Conservation (phyloP, 1,140 invertebrate genomes). For the Ooceraea biroi region DNA sequence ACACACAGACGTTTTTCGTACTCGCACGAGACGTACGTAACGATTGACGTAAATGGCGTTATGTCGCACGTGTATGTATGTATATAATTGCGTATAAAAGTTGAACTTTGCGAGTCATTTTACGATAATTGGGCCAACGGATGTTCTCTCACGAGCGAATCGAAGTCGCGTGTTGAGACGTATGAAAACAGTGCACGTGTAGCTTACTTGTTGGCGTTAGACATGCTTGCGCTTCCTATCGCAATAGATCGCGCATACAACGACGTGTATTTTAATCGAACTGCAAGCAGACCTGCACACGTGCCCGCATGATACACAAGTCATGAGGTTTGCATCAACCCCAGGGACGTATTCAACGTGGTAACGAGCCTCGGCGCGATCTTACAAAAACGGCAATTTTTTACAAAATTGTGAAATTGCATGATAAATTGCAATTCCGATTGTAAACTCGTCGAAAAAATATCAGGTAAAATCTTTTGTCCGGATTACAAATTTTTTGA, state of each 20-base stretch:
- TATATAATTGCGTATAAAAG: not conserved
- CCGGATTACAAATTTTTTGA: too few species aligned
- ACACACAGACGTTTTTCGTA: too few species aligned
- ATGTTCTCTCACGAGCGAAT: not conserved
- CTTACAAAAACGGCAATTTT: not conserved
- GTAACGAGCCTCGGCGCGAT: not conserved
- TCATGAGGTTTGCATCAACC: not conserved
- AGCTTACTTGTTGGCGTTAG: not conserved
- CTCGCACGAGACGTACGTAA: too few species aligned
- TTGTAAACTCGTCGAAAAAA: too few species aligned
- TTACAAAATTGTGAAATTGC: not conserved
- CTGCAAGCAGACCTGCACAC: not conserved
- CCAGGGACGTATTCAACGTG: not conserved
- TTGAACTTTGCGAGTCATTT: conserved; percentile 28
- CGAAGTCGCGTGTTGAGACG: conserved; percentile 12
- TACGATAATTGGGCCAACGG: conserved; percentile 25
- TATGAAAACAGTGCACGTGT: conserved; percentile 38
- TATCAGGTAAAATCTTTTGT: too few species aligned
- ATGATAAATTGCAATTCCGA: not conserved
- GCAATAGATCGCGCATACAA: not conserved
- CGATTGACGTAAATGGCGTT: too few species aligned
- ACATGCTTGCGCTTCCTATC: not conserved
- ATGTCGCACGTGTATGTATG: not conserved
- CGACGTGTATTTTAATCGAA: conserved; percentile 34
- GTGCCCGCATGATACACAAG: not conserved